phyloP scores from a whole-genome alignment of 1,140 invertebrate genomes.

The Ceratina calcarata region DNA sequence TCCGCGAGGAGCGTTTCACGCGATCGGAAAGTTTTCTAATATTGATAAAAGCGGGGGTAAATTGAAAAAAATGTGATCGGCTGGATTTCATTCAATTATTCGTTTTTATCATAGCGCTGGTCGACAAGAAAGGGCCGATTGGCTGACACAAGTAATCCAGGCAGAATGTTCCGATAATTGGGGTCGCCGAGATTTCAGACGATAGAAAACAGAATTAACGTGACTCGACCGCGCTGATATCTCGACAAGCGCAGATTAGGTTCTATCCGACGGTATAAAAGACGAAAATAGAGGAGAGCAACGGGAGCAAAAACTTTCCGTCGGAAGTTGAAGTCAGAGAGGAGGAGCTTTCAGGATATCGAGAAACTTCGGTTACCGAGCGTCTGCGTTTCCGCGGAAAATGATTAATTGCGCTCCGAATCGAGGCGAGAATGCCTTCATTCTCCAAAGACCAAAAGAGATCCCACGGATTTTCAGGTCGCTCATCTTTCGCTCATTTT shows the following conservation, averaged over 20 bases:
- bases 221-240: conserved; percentile 30
- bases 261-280: conserved; percentile 34
- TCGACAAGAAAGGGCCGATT: background rate
- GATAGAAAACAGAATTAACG: conserved; percentile 47
- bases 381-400: conserved; percentile 60
- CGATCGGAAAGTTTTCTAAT: background rate
- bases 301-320: conserved; percentile 57
- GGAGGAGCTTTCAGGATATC: conserved; percentile 69
- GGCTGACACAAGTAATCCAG: conserved; percentile 13
- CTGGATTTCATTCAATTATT: conserved; percentile 38
- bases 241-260: conserved; percentile 45
- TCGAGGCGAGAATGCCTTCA: conserved; percentile 61
- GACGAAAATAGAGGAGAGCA: conserved; percentile 13
- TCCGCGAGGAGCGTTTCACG: conserved; percentile 1
- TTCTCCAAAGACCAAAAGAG: conserved; percentile 44
- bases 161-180: conserved; percentile 44
- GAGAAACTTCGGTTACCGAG: conserved; percentile 61
- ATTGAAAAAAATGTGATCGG: conserved; percentile 34
- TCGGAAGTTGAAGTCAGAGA: conserved; percentile 60
- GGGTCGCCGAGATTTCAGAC: conserved; percentile 11
- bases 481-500: conserved; percentile 32
- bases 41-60: background rate
- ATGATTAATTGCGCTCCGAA: conserved; percentile 67
- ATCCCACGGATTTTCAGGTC: conserved; percentile 20
- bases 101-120: conserved; percentile 4